Conservation (phyloP, 2,797 vertebrate genomes). For the Hippoglossus hippoglossus region DNA sequence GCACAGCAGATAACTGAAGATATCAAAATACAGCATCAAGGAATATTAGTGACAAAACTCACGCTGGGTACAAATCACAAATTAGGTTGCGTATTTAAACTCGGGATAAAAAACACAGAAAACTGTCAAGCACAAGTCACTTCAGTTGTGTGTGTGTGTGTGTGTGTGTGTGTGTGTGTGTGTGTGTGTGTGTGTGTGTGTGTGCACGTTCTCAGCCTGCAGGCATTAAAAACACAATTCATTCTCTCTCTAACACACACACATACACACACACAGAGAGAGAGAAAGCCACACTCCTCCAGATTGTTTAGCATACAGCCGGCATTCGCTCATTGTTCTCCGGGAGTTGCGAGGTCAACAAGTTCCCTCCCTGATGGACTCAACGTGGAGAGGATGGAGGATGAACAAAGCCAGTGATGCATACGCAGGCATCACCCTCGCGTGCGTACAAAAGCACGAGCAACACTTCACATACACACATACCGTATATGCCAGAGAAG, state of each 20-base stretch:
- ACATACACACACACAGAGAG: not conserved
- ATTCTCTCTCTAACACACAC: not conserved
- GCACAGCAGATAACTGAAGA: not conserved
- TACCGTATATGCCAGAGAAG: not conserved
- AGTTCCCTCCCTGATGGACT: slow-evolving; percentile 70
- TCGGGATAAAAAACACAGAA: not conserved
- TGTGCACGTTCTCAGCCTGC: slow-evolving; percentile 9
- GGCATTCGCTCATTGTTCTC: slow-evolving; percentile 66
- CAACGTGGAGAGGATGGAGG: slow-evolving; percentile 48
- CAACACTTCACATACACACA: slow-evolving; percentile 3
- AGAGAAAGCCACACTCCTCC: slow-evolving; percentile 36
- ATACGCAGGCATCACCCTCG: slow-evolving; percentile 10
- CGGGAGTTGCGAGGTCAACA: slow-evolving; percentile 74
- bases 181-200: not conserved
- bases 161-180: no score
- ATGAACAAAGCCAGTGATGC: slow-evolving; percentile 32
- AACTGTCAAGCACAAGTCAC: not conserved
- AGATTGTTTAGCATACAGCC: slow-evolving; percentile 74
- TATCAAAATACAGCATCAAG: not conserved
- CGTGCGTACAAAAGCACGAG: not conserved
- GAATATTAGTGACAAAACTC: slow-evolving; percentile 21
- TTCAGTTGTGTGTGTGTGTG: slow-evolving; percentile 2
- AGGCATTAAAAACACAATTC: slow-evolving; percentile 20
- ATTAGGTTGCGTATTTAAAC: slow-evolving; percentile 19
- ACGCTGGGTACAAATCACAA: slow-evolving; percentile 8